Base-by-base conservation (phyloP, 2,888 invertebrate genomes). In the Furcula furcula region DNA sequence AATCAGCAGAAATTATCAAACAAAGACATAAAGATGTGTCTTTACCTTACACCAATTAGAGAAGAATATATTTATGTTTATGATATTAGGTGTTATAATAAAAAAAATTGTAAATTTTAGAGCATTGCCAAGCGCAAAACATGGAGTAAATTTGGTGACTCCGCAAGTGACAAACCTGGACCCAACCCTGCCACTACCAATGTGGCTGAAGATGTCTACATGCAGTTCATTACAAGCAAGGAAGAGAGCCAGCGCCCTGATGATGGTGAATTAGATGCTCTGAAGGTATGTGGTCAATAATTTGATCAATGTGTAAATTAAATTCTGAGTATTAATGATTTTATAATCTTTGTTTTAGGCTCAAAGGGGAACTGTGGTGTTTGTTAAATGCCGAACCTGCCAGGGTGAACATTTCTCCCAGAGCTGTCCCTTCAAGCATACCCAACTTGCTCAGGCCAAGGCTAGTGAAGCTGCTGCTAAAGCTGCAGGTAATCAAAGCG, bases 371-470 rank as follows among this genome's bases (percentile, higher is more conserved):
- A 93, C 93, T 71, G 93, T 93, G 43, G 91, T 94, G 48, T 94
- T 95, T n/a, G 26, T 26, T 48, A 96, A 95, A 73, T 98, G 98
- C 69, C 93, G 97, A 79, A 95, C 93, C 41, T 98, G 98, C 77
- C 94, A 94, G 66, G 97, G 98, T 33, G 98, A 98, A 72, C 99
- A 99, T 91, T 99, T 98, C 98, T 98, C 98, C 19, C 94, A 97
- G 22, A 95, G 96, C 70, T 99, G 99, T 91, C 99, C 99, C 0
- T 99, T 97, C 92, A 98, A 98, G 84, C 97, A 98, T 65, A 95
- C 96, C 1, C 93, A 93, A 57, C 88, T 94, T 63, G 93, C 92
- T 34, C 93, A 93, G 50, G 85, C 91, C 38, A 93, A 93, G 71
- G 91, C 82, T 15, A 76, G 54, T 41, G 88, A 88, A 57, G 79